These are phyloP conservation scores for Myxocyprinus asiaticus DNA, from an alignment of 2,113 vertebrate genomes.

Conservation along the genomic window DNA sequence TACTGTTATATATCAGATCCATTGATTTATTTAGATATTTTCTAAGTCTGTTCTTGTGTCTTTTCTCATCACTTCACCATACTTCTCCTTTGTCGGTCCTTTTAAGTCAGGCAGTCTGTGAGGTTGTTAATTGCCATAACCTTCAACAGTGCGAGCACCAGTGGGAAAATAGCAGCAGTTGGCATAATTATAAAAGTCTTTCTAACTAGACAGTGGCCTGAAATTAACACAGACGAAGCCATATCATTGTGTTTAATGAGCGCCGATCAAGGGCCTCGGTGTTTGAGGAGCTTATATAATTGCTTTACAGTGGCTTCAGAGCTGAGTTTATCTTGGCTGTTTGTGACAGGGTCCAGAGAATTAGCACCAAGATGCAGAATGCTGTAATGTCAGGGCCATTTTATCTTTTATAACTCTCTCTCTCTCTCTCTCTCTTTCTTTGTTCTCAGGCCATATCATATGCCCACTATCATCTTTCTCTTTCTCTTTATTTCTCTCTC, in stretches of 20 bases:
- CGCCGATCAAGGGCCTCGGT: constrained; percentile 15
- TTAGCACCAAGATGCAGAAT: constrained; percentile 26
- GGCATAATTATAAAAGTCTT: constrained; percentile 37
- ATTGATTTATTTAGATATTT: not conserved
- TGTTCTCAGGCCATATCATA: constrained; percentile 12
- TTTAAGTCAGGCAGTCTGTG: not conserved
- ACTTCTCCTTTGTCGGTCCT: not conserved
- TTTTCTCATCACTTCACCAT: not conserved
- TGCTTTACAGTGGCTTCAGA: constrained; percentile 34
- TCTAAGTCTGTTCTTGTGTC: not conserved
- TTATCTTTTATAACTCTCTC: constrained; percentile 11
- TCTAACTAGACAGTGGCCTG: constrained; percentile 25
- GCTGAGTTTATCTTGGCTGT: constrained; percentile 8
- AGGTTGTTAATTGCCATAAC: constrained; percentile 16
- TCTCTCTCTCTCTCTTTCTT: not conserved
- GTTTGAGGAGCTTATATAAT: constrained; percentile 24
- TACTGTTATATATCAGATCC: not conserved
- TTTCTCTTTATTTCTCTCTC: constrained; percentile 4
- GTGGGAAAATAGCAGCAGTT: constrained; percentile 16
- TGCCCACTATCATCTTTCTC: not conserved
- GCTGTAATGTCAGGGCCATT: not conserved
- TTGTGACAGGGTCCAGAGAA: constrained; percentile 34
- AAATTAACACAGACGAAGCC: not conserved
- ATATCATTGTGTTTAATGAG: constrained; percentile 43
- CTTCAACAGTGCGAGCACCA: constrained; percentile 17